Evolutionary conservation across 2,888 invertebrate species (phyloP), one percentile per base, ranked within the genome.

Genomic region (Vesta saturnalis): DNA sequence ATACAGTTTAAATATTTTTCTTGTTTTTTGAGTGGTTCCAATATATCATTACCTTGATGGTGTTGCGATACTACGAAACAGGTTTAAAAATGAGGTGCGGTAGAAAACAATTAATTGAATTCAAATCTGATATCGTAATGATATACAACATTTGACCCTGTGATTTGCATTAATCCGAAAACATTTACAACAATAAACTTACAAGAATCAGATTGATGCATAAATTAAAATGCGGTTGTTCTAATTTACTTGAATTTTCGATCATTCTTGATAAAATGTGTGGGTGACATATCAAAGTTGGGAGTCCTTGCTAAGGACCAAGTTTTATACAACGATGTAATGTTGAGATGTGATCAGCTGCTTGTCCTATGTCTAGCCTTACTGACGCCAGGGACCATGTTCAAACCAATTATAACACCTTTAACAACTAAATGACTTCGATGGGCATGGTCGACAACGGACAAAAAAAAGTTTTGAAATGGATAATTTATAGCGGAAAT

Each of bases 391-490:
- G 81, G 75, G 77, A 76, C 78, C 80, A 74, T 83, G 83, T 83
- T 82, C 79, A 81, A 82, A 81, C 84, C 84, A 84, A 84, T 83
- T 84, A 84, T 84, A 84, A 83, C 84, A 83, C 83, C 83, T 84
- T 79, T 80, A 80, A 83, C 81, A 81, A 81, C 80, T 79, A 81
- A 82, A 83, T 82, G 82, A 81, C 80, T 80, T 74, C 80, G 81
- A 82, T 82, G 81, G 80, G 80, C 83, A 81, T 80, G 79, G 77
- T 74, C 74, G 80, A 79, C 80, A 79, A 80, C 69, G 67, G 67
- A 71, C 70, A 76, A 74, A 74, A 52, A 60, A 58, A 73, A 72
- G 14, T 6, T n/a, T 56, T 23, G 55, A 30, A 30, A 30, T 43
- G 58, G 58, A 39, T 58, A 58, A 58, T 58, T 58, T 43, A 43